Percentiles rank a stretch among this genome's conserved stretches.
phyloP scores from a whole-genome alignment of 2,888 invertebrate genomes.

The Drosophila atroscutellata region DNA sequence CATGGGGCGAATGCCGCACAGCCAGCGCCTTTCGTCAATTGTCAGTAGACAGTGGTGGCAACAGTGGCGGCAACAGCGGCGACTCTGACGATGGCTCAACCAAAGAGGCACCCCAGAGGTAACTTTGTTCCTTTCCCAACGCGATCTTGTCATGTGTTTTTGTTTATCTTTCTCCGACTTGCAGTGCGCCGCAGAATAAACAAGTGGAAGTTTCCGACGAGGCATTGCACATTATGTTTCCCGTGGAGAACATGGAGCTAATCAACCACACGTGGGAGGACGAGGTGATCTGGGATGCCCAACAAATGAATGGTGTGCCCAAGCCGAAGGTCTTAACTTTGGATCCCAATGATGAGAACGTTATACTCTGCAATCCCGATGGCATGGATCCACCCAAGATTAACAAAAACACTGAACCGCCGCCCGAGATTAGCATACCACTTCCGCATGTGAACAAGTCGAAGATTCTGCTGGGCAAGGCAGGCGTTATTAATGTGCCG shows the following conservation, averaged over 20 bases:
- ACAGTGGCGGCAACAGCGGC: slow-evolving; percentile 43
- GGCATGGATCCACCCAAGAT: slow-evolving; percentile 96
- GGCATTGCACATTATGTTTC: slow-evolving; percentile 99
- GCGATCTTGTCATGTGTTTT: neutral
- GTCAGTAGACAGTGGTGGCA: slow-evolving; percentile 84
- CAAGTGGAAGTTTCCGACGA: slow-evolving; percentile 89
- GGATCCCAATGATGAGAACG: slow-evolving; percentile 99
- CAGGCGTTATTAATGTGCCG: slow-evolving; percentile 97
- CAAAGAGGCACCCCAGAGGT: slow-evolving; percentile 80
- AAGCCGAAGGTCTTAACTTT: slow-evolving; percentile 97
- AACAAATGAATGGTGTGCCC: slow-evolving; percentile 93
- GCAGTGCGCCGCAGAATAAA: slow-evolving; percentile 79
- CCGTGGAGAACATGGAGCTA: slow-evolving; percentile 98
- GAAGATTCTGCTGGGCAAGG: slow-evolving; percentile 96
- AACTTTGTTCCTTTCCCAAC: neutral
- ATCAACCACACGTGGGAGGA: slow-evolving; percentile 98
- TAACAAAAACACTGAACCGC: slow-evolving; percentile 89
- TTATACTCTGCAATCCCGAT: slow-evolving; percentile 96
- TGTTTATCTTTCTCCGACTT: neutral
- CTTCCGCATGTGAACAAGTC: slow-evolving; percentile 97
- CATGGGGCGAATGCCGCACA: slow-evolving; percentile 92
- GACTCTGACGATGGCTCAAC: slow-evolving; percentile 55
- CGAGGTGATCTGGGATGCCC: slow-evolving; percentile 99
- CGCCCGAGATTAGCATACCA: slow-evolving; percentile 95
- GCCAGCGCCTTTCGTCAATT: slow-evolving; percentile 88